Base-by-base conservation (phyloP, 2,797 vertebrate genomes). In the Poecilia velifera region DNA sequence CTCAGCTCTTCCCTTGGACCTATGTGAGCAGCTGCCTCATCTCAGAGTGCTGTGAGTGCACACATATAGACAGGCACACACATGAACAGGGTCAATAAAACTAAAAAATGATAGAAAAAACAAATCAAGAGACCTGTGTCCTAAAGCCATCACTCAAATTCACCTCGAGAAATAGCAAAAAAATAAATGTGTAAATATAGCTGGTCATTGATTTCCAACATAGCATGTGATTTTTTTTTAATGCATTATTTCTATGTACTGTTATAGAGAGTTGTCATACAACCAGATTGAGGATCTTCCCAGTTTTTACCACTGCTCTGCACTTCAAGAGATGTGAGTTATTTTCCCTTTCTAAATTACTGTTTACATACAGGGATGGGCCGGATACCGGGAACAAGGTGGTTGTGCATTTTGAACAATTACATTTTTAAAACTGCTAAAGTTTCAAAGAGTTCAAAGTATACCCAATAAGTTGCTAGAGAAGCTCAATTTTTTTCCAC, bases 251-350 rank as follows among this genome's bases (percentile, higher is more conserved):
- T 83, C 79, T 93, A 73, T 90, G 77, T 88, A 74, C 81, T 90
- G 76, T 92, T 91, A 76, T 90, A 99, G 98, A 74, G 98, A 99
- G 76, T 95, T 99, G 90, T 98, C 98, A 31, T 94, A 97, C 87
- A 99, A 99, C 92, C 96, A 96, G 77, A 98, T 99, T 0, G 94
- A 97, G 85, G 94, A 97, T 75, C 94, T 99, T 82, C 98, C 98
- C 87, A 98, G 97, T 90, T 97, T 99, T 93, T 96, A 95, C 84
- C 93, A 88, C 89, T 99, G 98, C 82, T 95, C 96, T 84, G 96
- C 90, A 57, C 91, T 99, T 90, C 97, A 98, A 90, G 98, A 99
- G 92, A 98, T 99, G 98, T 99, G 91, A 98, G 98, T 96, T 81
- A 20, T 59, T 78, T 55, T 9, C 41, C 66, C 18, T 20, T 14